phyloP scores from a whole-genome alignment of 1,140 invertebrate species.

The Cherax destructor region DNA sequence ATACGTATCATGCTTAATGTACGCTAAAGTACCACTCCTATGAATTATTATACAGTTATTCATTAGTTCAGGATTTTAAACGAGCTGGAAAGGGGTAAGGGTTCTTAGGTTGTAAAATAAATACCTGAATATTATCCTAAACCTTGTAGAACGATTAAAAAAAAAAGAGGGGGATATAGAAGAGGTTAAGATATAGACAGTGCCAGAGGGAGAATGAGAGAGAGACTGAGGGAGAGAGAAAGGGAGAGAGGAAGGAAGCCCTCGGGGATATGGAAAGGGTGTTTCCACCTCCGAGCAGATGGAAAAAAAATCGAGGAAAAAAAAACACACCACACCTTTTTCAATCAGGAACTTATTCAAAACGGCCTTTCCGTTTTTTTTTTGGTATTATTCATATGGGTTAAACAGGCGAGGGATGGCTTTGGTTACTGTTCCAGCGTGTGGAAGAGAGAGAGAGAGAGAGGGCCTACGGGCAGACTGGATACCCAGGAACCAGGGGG shows the following conservation, averaged over 20 bases:
- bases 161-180: neutral
- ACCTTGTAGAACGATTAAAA: no score
- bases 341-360: conserved; percentile 52
- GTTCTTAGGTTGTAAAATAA: no score
- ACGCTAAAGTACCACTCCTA: no score
- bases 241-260: neutral
- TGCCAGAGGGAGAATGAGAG: neutral
- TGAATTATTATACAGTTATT: no score
- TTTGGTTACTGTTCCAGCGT: conserved; percentile 7
- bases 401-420: conserved; percentile 47
- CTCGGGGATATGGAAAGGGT: neutral
- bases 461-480: neutral
- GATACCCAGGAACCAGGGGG: no score
- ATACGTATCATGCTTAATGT: no score
- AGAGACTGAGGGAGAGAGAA: neutral
- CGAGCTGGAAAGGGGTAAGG: no score
- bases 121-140: no score
- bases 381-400: conserved; percentile 55
- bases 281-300: no score
- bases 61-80: no score
- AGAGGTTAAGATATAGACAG: neutral
- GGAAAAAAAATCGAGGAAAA: no score
- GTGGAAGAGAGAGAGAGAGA: neutral
- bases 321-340: conserved; percentile 23
- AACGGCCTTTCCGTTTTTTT: conserved; percentile 2